Percentiles rank a stretch among this genome's conserved stretches.
Evolutionary conservation across 1,140 invertebrate genomes (phyloP).

Genomic region (Trichonephila clavata): DNA sequence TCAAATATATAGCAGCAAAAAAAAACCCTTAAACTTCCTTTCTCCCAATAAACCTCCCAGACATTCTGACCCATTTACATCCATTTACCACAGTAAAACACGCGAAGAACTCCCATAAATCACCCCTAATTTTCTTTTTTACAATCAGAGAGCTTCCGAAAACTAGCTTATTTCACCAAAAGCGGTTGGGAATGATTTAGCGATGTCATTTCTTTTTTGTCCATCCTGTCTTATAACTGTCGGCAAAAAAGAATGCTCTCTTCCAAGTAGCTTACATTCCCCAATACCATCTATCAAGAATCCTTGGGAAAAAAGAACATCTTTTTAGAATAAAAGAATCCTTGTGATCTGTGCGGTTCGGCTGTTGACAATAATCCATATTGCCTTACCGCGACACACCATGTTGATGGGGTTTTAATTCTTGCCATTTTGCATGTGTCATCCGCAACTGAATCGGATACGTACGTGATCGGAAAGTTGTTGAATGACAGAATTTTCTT

Average conservation of each 20-base stretch:
- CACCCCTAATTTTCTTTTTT: background rate
- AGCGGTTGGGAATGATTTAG: background rate
- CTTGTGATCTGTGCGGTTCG: background rate
- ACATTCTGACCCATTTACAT: slow-evolving; percentile 19
- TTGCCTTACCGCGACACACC: background rate
- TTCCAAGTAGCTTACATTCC: background rate
- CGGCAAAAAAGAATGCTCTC: too few species aligned
- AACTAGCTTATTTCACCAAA: background rate
- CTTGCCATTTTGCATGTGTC: slow-evolving; percentile 11
- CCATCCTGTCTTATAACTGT: background rate
- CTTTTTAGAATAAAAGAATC: background rate
- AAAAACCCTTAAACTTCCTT: background rate
- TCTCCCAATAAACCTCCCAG: background rate
- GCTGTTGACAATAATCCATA: slow-evolving; percentile 51
- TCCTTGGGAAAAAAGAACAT: background rate
- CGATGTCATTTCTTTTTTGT: background rate
- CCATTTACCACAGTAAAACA: background rate
- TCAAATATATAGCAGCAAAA: background rate
- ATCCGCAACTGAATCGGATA: background rate
- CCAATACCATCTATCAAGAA: background rate
- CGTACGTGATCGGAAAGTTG: slow-evolving; percentile 51
- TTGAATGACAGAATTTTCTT: background rate
- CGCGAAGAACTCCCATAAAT: slow-evolving; percentile 5
- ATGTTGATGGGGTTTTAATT: slow-evolving; percentile 5
- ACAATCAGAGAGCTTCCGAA: background rate